These are phyloP conservation scores for Chouioia cunea DNA, from an alignment of 2,888 invertebrate species.

Conservation along the genomic window DNA sequence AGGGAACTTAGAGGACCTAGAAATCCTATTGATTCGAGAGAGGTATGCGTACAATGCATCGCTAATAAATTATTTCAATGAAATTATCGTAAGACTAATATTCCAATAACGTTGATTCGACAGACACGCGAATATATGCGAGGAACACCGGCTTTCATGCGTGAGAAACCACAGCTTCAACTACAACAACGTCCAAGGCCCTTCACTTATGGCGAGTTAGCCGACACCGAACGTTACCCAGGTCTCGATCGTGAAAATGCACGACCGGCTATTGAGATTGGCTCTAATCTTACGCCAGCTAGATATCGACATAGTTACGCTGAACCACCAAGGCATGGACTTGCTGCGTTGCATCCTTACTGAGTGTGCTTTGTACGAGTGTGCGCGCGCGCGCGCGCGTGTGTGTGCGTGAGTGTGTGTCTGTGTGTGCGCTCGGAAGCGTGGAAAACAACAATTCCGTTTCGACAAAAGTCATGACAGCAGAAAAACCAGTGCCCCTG, in stretches of 20 bases:
- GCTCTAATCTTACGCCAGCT: conserved; percentile 58
- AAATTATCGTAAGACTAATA: neutral
- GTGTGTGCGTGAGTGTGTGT: too few relatives aligned
- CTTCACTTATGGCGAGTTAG: conserved; percentile 69
- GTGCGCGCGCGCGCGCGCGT: too few relatives aligned
- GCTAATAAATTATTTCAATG: neutral
- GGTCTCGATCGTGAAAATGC: conserved; percentile 70
- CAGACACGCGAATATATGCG: conserved; percentile 41
- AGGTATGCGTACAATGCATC: too few relatives aligned
- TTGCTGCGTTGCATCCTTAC: conserved; percentile 66
- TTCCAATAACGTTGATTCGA: neutral
- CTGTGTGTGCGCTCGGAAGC: neutral
- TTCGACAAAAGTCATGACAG: neutral
- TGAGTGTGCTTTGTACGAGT: conserved; percentile 49
- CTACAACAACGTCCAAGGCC: conserved; percentile 56
- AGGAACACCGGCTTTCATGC: conserved; percentile 22
- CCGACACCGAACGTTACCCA: conserved; percentile 72
- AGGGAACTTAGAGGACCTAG: conserved; percentile 62
- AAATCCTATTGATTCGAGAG: conserved; percentile 58
- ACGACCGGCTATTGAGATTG: conserved; percentile 63
- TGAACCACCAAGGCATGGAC: conserved; percentile 65
- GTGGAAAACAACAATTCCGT: neutral
- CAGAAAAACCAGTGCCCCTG: neutral
- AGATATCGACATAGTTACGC: conserved; percentile 67
- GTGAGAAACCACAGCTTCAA: conserved; percentile 41